These are phyloP conservation scores for Anguilla rostrata DNA, from an alignment of 2,113 vertebrate genomes.

Conservation along the genomic window DNA sequence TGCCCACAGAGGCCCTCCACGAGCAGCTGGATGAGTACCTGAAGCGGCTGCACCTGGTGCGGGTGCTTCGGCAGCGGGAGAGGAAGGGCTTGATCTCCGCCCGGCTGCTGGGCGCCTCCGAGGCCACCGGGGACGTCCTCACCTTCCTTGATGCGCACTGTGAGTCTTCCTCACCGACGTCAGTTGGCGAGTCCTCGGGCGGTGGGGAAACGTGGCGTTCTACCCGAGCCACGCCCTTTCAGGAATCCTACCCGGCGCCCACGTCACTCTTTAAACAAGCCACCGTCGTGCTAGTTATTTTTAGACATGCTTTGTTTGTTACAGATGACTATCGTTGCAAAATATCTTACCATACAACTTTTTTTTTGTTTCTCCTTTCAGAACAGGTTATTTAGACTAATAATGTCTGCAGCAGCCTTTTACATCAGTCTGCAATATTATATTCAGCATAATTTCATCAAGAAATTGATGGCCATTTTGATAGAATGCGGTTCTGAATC, in stretches of 20 bases:
- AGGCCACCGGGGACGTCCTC: constrained; percentile 87
- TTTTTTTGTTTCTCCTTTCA: no score
- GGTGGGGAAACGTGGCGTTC: not conserved
- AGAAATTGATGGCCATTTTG: not conserved
- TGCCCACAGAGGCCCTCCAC: constrained; percentile 80
- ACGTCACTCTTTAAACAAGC: not conserved
- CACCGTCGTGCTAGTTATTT: not conserved
- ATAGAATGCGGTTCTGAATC: not conserved
- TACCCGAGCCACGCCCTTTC: not conserved
- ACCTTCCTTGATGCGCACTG: constrained; percentile 98
- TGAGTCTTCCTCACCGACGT: constrained; percentile 69
- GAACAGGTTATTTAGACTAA: no score
- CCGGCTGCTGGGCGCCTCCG: constrained; percentile 86
- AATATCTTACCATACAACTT: no score
- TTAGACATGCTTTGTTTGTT: not conserved
- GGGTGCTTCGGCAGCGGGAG: constrained; percentile 86
- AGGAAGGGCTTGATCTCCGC: constrained; percentile 96
- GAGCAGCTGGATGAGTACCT: constrained; percentile 85
- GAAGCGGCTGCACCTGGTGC: constrained; percentile 85
- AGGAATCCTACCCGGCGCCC: not conserved
- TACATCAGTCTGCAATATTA: not conserved
- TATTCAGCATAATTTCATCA: not conserved
- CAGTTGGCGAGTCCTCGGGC: constrained; percentile 8
- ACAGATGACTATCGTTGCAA: no score
- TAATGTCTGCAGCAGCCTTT: not conserved